Conservation (phyloP, 2,797 vertebrate species). For the Pelobates cultripes region DNA sequence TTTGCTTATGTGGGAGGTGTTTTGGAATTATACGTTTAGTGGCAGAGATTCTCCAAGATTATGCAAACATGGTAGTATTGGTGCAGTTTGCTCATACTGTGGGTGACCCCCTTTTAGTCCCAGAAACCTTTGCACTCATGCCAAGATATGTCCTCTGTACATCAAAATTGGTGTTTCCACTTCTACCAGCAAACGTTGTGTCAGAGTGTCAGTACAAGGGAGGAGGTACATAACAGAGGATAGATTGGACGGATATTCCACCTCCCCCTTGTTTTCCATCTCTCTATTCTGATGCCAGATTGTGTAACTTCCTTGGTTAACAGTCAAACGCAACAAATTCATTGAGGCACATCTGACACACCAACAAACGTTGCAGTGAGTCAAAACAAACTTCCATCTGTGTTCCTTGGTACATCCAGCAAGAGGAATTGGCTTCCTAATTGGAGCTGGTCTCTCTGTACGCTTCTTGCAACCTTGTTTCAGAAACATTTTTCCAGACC, state of each 20-base stretch:
- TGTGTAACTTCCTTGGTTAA: conserved; percentile 46
- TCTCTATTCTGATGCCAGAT: conserved; percentile 38
- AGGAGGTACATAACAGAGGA: conserved; percentile 21
- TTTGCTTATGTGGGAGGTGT: too few relatives aligned
- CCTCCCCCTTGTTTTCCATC: conserved; percentile 11
- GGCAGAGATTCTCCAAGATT: too few relatives aligned
- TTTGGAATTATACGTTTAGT: too few relatives aligned
- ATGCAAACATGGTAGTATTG: neutral
- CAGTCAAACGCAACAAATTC: conserved; percentile 42
- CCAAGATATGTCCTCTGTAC: neutral
- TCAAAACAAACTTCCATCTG: conserved; percentile 45
- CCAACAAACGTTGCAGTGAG: conserved; percentile 21
- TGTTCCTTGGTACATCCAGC: conserved; percentile 11
- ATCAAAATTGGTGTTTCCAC: neutral
- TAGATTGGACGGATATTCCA: neutral
- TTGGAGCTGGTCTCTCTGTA: neutral
- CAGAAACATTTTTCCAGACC: neutral
- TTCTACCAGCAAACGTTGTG: neutral
- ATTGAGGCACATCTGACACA: conserved; percentile 37
- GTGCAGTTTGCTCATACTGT: neutral
- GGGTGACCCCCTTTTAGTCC: neutral
- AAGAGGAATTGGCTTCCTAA: neutral
- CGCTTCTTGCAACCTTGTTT: neutral
- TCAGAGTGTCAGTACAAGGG: conserved; percentile 6
- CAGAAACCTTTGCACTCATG: conserved; percentile 1